Conservation (phyloP, 2,888 invertebrate species). For the Lasioglossum leucozonium region DNA sequence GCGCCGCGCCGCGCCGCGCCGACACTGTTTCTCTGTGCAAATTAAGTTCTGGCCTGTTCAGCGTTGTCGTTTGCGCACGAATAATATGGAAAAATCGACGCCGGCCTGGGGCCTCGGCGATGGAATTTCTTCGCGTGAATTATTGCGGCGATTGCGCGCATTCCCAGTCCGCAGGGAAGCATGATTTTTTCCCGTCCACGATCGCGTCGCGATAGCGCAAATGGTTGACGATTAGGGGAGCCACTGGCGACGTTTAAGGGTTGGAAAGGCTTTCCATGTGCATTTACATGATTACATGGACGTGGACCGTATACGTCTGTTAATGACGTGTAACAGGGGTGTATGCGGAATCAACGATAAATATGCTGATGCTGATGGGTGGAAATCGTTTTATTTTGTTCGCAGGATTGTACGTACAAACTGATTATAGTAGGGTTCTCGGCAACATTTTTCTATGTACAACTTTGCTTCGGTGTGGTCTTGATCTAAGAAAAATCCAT, state of each 20-base stretch:
- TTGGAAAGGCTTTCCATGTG: not conserved
- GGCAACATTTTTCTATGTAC: not conserved
- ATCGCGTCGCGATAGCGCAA: not conserved
- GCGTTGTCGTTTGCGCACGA: constrained; percentile 40
- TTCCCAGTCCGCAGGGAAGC: not conserved
- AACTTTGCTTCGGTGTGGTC: not conserved
- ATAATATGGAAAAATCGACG: constrained; percentile 58
- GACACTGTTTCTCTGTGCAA: constrained; percentile 65
- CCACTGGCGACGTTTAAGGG: not conserved
- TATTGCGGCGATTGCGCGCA: constrained; percentile 14
- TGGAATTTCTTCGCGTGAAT: constrained; percentile 21
- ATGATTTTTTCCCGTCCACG: not conserved
- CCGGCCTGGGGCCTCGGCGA: constrained; percentile 6
- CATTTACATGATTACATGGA: not conserved
- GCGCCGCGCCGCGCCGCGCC: constrained; percentile 55
- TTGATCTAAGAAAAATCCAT: too few species aligned
- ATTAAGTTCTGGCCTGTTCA: constrained; percentile 62
- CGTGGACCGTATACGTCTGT: not conserved
- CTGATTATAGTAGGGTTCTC: too few species aligned
- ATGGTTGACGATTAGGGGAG: not conserved
- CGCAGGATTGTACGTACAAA: not conserved
- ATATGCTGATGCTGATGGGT: not conserved
- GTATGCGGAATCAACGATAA: not conserved
- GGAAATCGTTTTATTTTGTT: not conserved
- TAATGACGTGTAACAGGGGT: not conserved